These are phyloP conservation scores for Heterotilapia buettikoferi DNA, from an alignment of 2,113 vertebrate genomes.

Conservation along the genomic window DNA sequence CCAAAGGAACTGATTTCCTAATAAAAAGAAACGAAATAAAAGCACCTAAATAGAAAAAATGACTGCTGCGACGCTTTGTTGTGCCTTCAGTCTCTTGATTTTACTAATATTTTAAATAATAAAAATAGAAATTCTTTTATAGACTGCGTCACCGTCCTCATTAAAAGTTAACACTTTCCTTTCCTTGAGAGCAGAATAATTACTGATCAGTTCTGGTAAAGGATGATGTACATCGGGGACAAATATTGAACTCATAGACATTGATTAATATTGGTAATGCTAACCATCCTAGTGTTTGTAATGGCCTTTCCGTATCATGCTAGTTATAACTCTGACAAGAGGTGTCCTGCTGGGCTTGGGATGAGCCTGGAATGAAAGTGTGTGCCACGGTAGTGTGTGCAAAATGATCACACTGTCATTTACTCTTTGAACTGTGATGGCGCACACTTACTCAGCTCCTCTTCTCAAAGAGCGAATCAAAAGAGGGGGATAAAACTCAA, in stretches of 20 bases:
- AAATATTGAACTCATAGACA: slow-evolving; percentile 82
- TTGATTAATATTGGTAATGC: slow-evolving; percentile 99
- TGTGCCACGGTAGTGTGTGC: slow-evolving; percentile 82
- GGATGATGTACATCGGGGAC: slow-evolving; percentile 89
- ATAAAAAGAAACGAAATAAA: not conserved
- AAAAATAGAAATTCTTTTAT: slow-evolving; percentile 77
- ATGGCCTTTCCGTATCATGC: slow-evolving; percentile 86
- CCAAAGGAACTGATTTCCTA: slow-evolving; percentile 70
- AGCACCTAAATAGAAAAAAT: slow-evolving; percentile 60
- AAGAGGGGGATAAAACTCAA: not conserved
- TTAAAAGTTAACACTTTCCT: slow-evolving; percentile 88
- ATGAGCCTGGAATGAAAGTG: slow-evolving; percentile 91
- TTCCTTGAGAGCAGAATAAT: slow-evolving; percentile 76
- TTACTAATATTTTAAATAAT: not conserved
- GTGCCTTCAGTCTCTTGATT: slow-evolving; percentile 69
- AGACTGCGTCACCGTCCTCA: slow-evolving; percentile 68
- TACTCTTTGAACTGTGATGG: slow-evolving; percentile 86
- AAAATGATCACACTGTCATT: slow-evolving; percentile 92
- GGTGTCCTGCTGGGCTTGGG: slow-evolving; percentile 92
- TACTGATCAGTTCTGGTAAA: slow-evolving; percentile 75
- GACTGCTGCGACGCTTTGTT: slow-evolving; percentile 56
- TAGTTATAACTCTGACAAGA: slow-evolving; percentile 84
- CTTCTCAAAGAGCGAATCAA: slow-evolving; percentile 66
- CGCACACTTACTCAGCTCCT: slow-evolving; percentile 83
- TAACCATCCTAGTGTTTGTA: slow-evolving; percentile 78